Percentiles rank a stretch among this genome's conserved stretches.
Conservation (phyloP, 2,888 invertebrate species). For the Acronicta aceris region DNA sequence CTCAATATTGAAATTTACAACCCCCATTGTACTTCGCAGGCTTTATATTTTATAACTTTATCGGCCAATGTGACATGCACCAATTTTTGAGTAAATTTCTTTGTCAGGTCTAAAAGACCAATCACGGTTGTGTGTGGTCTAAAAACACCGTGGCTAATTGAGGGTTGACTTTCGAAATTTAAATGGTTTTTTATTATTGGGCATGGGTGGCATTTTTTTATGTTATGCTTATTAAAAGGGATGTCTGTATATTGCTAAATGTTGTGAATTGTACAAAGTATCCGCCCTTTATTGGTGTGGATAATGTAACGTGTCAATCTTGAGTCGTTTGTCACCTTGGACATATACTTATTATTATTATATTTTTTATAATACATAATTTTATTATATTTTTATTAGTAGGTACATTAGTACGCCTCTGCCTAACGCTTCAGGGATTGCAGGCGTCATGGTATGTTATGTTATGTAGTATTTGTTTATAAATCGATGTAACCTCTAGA, state of each 20-base stretch:
- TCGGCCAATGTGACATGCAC: constrained; percentile 67
- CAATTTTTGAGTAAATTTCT: constrained; percentile 64
- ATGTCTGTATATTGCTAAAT: constrained; percentile 33
- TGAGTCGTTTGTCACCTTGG: neutral
- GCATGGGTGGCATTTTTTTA: constrained; percentile 52
- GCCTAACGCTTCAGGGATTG: no score
- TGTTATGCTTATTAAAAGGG: constrained; percentile 13
- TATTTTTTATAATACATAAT: constrained; percentile 6
- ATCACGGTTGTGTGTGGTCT: constrained; percentile 63
- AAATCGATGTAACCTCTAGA: no score
- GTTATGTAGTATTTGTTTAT: no score
- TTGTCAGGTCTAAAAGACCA: constrained; percentile 58
- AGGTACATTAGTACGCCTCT: no score
- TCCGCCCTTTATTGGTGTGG: constrained; percentile 29
- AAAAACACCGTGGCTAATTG: constrained; percentile 63
- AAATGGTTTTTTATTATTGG: constrained; percentile 53
- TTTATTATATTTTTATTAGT: no score
- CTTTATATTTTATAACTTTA: constrained; percentile 79
- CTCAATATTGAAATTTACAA: constrained; percentile 83
- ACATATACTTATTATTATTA: constrained; percentile 1
- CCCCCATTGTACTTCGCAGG: constrained; percentile 67
- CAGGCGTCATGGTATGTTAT: no score
- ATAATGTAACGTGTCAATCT: constrained; percentile 45
- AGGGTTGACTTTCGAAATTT: constrained; percentile 46
- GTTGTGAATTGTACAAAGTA: constrained; percentile 18